phyloP scores from a whole-genome alignment of 2,888 invertebrate species.

The Lasioglossum villosulum region DNA sequence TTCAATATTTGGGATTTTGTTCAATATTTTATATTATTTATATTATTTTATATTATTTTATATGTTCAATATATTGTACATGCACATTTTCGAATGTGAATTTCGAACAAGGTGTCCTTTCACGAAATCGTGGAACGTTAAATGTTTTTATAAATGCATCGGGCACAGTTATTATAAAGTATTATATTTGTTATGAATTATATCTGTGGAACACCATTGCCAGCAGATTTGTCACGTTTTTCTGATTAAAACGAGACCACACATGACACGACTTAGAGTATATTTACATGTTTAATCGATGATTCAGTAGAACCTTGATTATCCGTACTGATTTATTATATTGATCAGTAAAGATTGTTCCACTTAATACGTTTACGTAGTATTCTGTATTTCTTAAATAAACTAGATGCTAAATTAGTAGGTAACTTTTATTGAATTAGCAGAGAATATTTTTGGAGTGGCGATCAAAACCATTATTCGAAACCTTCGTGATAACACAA shows the following conservation, averaged over 20 bases:
- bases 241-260: too few species aligned
- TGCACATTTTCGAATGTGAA: neutral
- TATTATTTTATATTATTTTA: too few species aligned
- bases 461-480: neutral
- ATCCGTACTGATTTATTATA: neutral
- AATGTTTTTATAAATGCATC: neutral
- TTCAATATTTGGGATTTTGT: neutral
- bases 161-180: neutral
- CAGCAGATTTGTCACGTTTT: too few species aligned
- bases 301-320: neutral
- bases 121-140: neutral
- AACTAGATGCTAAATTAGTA: neutral
- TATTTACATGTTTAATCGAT: neutral
- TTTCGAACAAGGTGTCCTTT: neutral
- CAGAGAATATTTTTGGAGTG: neutral
- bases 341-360: neutral
- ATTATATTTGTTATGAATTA: too few species aligned
- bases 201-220: too few species aligned
- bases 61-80: too few species aligned
- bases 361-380: neutral
- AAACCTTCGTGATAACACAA: neutral
- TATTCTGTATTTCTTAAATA: neutral
- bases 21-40: too few species aligned
- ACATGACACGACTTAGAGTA: too few species aligned
- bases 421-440: neutral